These are phyloP conservation scores for Gnathonemus longibarbis DNA, from an alignment of 2,113 vertebrate species.

Conservation along the genomic window DNA sequence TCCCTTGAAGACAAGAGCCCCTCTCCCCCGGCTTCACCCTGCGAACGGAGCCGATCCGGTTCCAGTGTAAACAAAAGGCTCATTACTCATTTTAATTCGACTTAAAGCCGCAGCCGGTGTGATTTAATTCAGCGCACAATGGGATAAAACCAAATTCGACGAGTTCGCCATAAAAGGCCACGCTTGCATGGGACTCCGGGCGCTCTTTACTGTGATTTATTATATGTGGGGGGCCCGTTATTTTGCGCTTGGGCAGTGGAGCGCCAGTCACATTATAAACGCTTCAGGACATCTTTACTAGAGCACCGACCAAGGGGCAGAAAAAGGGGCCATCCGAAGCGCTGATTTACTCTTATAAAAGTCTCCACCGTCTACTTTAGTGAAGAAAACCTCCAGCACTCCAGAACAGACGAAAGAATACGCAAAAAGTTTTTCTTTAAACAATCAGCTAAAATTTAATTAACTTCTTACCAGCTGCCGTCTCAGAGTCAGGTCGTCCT, in stretches of 20 bases:
- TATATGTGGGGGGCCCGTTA: background rate
- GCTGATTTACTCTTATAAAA: background rate
- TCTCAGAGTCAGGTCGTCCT: conserved; percentile 21
- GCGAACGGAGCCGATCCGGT: background rate
- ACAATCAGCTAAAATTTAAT: background rate
- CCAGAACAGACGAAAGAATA: background rate
- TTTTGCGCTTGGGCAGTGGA: background rate
- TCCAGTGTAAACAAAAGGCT: conserved; percentile 12
- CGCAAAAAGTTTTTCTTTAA: background rate
- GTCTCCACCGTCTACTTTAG: background rate
- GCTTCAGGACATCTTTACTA: background rate
- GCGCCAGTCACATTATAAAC: background rate
- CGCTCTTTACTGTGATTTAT: background rate
- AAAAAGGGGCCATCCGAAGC: background rate
- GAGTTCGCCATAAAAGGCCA: conserved; percentile 11
- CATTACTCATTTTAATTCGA: conserved; percentile 21
- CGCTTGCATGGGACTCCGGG: background rate
- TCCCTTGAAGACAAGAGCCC: background rate
- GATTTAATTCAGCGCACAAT: background rate
- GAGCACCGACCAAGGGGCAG: background rate
- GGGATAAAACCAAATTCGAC: background rate
- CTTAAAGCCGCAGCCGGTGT: background rate
- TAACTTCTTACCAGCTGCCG: conserved; percentile 44
- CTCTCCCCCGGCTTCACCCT: background rate
- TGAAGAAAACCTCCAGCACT: background rate